Evolutionary conservation across 2,888 invertebrate species (phyloP).

Genomic region (Abscondita cerata): DNA sequence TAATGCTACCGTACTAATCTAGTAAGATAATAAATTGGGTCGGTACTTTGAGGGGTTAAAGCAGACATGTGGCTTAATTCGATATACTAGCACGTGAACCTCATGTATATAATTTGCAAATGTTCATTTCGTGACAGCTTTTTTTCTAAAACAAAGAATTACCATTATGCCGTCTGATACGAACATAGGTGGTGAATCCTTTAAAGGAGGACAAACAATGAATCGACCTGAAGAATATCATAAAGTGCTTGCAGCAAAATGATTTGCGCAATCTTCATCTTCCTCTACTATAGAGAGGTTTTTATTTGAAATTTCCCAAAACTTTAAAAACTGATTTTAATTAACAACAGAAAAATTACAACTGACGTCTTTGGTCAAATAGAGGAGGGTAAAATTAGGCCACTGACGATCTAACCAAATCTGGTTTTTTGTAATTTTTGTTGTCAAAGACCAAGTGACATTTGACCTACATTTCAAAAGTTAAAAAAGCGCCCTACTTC

Average conservation of each 20-base stretch:
- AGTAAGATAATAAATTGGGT: no score
- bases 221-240: constrained; percentile 40
- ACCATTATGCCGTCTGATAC: constrained; percentile 29
- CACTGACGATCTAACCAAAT: constrained; percentile 20
- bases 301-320: not conserved
- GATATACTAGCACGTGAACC: constrained; percentile 19
- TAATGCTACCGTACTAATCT: no score
- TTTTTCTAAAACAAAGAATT: constrained; percentile 35
- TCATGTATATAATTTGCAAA: no score
- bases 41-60: no score
- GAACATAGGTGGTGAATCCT: constrained; percentile 33
- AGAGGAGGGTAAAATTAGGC: not conserved
- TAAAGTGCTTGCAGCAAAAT: constrained; percentile 36
- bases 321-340: no score
- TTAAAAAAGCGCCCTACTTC: constrained; percentile 14
- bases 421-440: constrained; percentile 24
- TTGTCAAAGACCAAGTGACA: constrained; percentile 4
- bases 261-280: constrained; percentile 38
- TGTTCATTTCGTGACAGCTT: constrained; percentile 4
- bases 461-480: constrained; percentile 18
- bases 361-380: not conserved
- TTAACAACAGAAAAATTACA: not conserved
- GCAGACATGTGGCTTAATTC: constrained; percentile 19
- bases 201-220: constrained; percentile 41
- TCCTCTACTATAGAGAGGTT: constrained; percentile 17